A percentile compares a stretch with the other conserved stretches of the same genome.
Conservation (phyloP, 1,140 invertebrate species). For the Cryptotermes secundus region DNA sequence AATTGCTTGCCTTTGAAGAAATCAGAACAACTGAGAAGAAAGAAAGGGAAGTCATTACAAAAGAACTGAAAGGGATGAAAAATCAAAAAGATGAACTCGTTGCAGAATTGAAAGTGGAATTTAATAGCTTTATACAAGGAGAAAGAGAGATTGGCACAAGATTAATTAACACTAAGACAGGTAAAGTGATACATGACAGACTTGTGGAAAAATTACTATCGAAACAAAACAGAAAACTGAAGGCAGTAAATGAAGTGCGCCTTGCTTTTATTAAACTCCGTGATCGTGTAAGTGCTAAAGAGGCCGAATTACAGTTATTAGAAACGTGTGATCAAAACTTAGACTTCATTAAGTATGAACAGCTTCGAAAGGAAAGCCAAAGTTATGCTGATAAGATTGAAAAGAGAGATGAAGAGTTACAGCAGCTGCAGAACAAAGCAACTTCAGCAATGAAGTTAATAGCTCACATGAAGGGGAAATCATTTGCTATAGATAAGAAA, state of each 20-base stretch:
- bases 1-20: constrained; percentile 18
- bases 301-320: neutral
- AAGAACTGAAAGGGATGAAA: constrained; percentile 39
- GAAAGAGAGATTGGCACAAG: constrained; percentile 40
- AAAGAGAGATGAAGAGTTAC: constrained; percentile 44
- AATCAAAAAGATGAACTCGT: constrained; percentile 38
- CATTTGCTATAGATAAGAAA: constrained; percentile 29
- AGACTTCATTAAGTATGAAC: constrained; percentile 29
- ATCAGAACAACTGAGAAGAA: constrained; percentile 36
- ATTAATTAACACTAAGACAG: constrained; percentile 42
- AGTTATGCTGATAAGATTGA: constrained; percentile 40
- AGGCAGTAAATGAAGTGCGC: constrained; percentile 1
- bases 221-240: neutral
- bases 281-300: constrained; percentile 15
- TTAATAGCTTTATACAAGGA: constrained; percentile 36
- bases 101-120: constrained; percentile 36
- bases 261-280: constrained; percentile 27
- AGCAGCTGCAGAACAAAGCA: constrained; percentile 40
- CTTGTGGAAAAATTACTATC: constrained; percentile 28
- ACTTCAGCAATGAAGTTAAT: constrained; percentile 42
- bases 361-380: constrained; percentile 34
- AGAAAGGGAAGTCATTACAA: constrained; percentile 39
- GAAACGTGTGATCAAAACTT: constrained; percentile 24
- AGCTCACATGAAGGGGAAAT: constrained; percentile 45
- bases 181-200: constrained; percentile 42